A percentile compares a stretch with the other conserved stretches of the same genome.
Evolutionary conservation across 1,140 invertebrate species (phyloP).

Genomic region (Phymastichus coffea): DNA sequence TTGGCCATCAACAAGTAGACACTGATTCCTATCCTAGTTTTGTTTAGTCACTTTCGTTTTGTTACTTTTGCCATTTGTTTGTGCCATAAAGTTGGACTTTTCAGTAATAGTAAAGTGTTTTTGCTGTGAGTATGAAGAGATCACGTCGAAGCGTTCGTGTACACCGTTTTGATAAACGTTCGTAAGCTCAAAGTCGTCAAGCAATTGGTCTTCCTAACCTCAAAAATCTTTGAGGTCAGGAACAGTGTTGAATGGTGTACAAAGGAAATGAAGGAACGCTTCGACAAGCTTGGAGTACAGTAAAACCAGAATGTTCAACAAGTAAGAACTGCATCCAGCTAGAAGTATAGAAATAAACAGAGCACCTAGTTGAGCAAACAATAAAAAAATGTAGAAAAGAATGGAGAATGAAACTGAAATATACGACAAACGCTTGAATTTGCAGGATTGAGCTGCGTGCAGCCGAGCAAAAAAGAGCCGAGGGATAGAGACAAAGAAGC

Average conservation of each 20-base stretch:
- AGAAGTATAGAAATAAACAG: neutral
- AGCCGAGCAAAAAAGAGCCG: constrained; percentile 14
- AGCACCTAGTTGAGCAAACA: too few species aligned
- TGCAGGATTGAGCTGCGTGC: constrained; percentile 45
- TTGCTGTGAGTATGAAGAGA: constrained; percentile 6
- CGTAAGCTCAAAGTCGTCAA: too few species aligned
- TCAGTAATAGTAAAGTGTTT: constrained; percentile 4
- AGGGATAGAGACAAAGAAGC: constrained; percentile 39
- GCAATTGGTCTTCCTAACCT: too few species aligned
- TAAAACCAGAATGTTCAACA: constrained; percentile 34
- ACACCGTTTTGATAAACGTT: too few species aligned
- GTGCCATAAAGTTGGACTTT: constrained; percentile 18
- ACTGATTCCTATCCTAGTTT: constrained; percentile 8
- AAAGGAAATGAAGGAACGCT: neutral
- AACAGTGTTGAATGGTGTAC: too few species aligned
- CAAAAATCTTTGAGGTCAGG: too few species aligned
- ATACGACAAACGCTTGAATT: constrained; percentile 48
- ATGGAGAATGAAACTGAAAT: constrained; percentile 19
- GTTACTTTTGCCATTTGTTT: constrained; percentile 14
- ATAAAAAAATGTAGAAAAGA: neutral
- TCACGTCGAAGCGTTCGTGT: constrained; percentile 7
- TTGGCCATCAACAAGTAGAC: constrained; percentile 20
- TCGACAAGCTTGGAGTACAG: constrained; percentile 24
- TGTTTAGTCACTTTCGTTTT: neutral
- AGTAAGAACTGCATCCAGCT: constrained; percentile 5